These are phyloP conservation scores for Belonocnema kinseyi DNA, from an alignment of 1,140 invertebrate genomes.

Conservation along the genomic window DNA sequence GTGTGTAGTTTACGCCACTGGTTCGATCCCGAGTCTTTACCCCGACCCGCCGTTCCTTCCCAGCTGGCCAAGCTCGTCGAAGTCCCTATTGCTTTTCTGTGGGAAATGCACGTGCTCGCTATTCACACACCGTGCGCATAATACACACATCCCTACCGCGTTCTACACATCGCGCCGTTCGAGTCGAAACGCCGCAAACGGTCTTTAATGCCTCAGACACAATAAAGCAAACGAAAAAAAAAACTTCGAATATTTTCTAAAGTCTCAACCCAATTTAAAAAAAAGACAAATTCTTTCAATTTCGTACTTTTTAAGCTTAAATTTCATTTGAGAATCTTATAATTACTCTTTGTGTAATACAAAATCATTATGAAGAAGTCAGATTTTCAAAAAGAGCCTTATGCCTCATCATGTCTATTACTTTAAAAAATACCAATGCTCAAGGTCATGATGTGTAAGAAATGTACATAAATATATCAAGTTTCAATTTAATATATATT, in stretches of 20 bases:
- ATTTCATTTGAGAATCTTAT: too few relatives aligned
- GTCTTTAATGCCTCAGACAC: slow-evolving; percentile 27
- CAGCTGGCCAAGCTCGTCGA: slow-evolving; percentile 44
- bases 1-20: slow-evolving; percentile 21
- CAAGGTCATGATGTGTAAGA: too few relatives aligned
- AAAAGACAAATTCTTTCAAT: too few relatives aligned
- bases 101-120: slow-evolving; percentile 73
- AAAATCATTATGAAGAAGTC: too few relatives aligned
- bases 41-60: slow-evolving; percentile 32
- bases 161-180: slow-evolving; percentile 33
- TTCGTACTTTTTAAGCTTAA: too few relatives aligned
- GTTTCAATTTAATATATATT: background rate
- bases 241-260: background rate
- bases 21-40: slow-evolving; percentile 17
- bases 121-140: slow-evolving; percentile 68
- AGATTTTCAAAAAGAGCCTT: too few relatives aligned
- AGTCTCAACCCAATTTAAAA: too few relatives aligned
- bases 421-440: too few relatives aligned
- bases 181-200: slow-evolving; percentile 32
- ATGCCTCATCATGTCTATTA: too few relatives aligned
- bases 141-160: slow-evolving; percentile 39
- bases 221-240: slow-evolving; percentile 27
- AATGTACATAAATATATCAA: too few relatives aligned
- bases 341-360: too few relatives aligned
- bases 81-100: slow-evolving; percentile 68